These are phyloP conservation scores for Cathartes aura DNA, from an alignment of 2,113 vertebrate species.

Conservation along the genomic window DNA sequence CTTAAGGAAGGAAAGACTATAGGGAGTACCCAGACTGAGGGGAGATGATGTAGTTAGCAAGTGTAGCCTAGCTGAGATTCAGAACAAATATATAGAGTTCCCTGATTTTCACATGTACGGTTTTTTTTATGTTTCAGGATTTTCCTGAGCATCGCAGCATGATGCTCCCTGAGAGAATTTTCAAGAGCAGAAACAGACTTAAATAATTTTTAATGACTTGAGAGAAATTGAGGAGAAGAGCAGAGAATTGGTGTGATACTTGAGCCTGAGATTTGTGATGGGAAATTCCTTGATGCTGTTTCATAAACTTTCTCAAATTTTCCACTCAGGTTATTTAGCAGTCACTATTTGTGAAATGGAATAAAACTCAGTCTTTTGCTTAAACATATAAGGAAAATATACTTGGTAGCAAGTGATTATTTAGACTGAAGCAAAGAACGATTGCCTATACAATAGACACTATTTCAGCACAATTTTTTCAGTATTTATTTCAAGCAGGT, in stretches of 20 bases:
- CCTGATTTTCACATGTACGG: not conserved
- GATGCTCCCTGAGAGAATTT: not conserved
- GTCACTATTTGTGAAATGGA: fast-evolving
- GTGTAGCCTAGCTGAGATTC: not conserved
- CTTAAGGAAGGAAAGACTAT: not conserved
- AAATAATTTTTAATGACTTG: not conserved
- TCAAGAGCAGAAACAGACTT: not conserved
- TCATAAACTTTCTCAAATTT: not conserved
- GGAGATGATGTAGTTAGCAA: not conserved
- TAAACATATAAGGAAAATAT: not conserved
- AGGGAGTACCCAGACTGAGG: not conserved
- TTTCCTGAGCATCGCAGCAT: not conserved
- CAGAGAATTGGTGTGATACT: not conserved
- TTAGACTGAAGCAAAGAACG: not conserved
- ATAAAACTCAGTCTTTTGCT: not conserved
- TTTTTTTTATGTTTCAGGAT: not conserved
- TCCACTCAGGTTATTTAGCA: not conserved
- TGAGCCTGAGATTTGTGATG: not conserved
- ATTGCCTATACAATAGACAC: not conserved
- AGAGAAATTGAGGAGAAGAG: not conserved
- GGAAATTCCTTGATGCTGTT: not conserved
- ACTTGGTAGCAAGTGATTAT: not conserved
- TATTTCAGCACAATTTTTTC: not conserved
- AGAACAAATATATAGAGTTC: not conserved
- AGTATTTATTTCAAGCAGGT: not conserved